Base-by-base conservation (phyloP, 2,113 vertebrate species). In the Aepyceros melampus region DNA sequence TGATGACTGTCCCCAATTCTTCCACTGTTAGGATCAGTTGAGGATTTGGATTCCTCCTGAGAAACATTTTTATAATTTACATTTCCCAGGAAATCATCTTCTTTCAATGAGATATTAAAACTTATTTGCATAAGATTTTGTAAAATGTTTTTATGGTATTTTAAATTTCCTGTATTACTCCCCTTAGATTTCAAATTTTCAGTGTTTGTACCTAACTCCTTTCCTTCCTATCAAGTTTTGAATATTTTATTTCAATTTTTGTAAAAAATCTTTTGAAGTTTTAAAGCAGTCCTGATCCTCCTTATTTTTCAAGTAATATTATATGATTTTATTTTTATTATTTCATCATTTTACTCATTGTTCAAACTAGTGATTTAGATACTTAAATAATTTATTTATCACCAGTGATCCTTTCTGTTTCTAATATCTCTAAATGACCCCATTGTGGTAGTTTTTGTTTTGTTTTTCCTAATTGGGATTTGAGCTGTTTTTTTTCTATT, bases 111-210 rank as follows among this genome's bases (percentile, higher is more conserved):
- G 84, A 96, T 97, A 95, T 96, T 97, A 97, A 97, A 97, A 97
- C 93, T 96, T 51, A 95, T 81, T 96, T 67, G 64, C 31, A 85
- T 74, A 95, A 93, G 36, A 84, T 85, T 94, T 88, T 97, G 17
- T 89, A 82, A 91, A 96, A 47, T 87, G 53, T 55, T 96, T 96
- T 97, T 71, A 95, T 62, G 36, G 5, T 67, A 60, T n/a, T 97
- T 98, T 95, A 78, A 97, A 98, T 97, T 98, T 98, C 95, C 90
- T 92, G 78, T 97, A 95, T 76, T 92, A 97, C 78, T 96, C 43
- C 87, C 64, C 6, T 92, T 97, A 90, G 53, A 84, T 82, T 95
- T 85, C 92, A 94, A 95, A 83, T n/a, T 89, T 94, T 92, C 47
- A 85, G 43, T 94, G 83, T 89, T 55, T 95, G 29, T 67, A 53